These are phyloP conservation scores for Brachypodius melanocephalos DNA, from an alignment of 2,113 vertebrate genomes.

Conservation along the genomic window DNA sequence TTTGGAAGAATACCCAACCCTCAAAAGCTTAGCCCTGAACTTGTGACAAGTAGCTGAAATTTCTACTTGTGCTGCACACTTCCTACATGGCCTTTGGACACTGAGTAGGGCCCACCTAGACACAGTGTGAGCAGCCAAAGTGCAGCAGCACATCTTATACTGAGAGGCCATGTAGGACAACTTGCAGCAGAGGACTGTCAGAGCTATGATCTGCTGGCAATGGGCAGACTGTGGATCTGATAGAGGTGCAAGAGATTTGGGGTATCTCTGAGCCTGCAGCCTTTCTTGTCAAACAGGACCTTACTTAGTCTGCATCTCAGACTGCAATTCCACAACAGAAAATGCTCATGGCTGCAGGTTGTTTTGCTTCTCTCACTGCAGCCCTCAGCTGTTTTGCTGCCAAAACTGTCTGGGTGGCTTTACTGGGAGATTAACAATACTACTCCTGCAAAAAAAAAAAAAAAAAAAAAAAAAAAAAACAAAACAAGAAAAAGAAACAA, in stretches of 20 bases:
- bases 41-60: not conserved
- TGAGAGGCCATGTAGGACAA: not conserved
- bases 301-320: not conserved
- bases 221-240: not conserved
- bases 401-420: not conserved
- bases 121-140: not conserved
- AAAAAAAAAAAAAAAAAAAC: too few species aligned
- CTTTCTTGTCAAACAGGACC: not conserved
- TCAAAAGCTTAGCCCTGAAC: not conserved
- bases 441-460: not conserved
- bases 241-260: not conserved
- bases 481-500: too few species aligned
- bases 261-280: not conserved
- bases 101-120: not conserved
- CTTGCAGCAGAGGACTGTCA: not conserved
- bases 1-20: not conserved
- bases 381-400: not conserved
- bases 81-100: not conserved
- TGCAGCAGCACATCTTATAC: not conserved
- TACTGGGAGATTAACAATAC: not conserved
- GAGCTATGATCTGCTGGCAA: not conserved
- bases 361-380: not conserved
- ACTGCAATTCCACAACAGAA: not conserved
- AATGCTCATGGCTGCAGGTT: not conserved
- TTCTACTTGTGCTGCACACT: not conserved